phyloP scores from a whole-genome alignment of 2,113 vertebrate genomes.

The Xyrauchen texanus region DNA sequence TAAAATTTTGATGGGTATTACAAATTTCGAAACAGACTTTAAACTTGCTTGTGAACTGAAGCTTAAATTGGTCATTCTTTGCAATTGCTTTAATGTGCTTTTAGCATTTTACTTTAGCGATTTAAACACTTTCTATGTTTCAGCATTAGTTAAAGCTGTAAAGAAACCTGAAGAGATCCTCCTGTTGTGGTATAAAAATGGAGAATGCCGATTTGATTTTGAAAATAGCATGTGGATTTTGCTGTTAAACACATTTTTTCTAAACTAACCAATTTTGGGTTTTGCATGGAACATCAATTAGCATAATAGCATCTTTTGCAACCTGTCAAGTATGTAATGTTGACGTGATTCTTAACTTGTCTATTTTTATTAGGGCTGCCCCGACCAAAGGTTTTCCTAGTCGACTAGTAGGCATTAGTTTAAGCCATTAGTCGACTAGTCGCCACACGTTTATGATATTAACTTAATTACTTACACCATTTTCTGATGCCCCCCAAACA shows the following conservation, averaged over 20 bases:
- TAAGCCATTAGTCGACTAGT: too few relatives aligned
- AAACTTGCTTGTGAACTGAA: too few relatives aligned
- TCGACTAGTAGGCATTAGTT: too few relatives aligned
- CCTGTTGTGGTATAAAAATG: slow-evolving; percentile 59
- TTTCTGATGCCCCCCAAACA: too few relatives aligned
- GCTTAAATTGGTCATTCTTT: too few relatives aligned
- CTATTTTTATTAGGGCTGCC: background rate
- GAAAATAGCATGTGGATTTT: slow-evolving; percentile 37
- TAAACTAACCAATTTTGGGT: slow-evolving; percentile 35
- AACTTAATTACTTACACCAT: too few relatives aligned
- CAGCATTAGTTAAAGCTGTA: slow-evolving; percentile 67
- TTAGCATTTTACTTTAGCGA: slow-evolving; percentile 11
- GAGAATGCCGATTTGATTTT: background rate
- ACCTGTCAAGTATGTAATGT: background rate
- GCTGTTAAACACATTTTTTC: slow-evolving; percentile 1
- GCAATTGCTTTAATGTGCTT: background rate
- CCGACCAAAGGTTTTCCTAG: too few relatives aligned
- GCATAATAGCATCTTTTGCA: background rate
- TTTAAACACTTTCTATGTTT: slow-evolving; percentile 60
- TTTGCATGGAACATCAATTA: slow-evolving; percentile 41
- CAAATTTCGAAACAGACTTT: too few relatives aligned
- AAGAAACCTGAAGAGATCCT: slow-evolving; percentile 58
- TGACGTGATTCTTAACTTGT: background rate
- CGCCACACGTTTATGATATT: too few relatives aligned
- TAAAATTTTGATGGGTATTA: too few relatives aligned